Percentiles rank a stretch among this genome's conserved stretches.
Conservation (phyloP, 2,797 vertebrate genomes). For the Eulemur albifrons region DNA sequence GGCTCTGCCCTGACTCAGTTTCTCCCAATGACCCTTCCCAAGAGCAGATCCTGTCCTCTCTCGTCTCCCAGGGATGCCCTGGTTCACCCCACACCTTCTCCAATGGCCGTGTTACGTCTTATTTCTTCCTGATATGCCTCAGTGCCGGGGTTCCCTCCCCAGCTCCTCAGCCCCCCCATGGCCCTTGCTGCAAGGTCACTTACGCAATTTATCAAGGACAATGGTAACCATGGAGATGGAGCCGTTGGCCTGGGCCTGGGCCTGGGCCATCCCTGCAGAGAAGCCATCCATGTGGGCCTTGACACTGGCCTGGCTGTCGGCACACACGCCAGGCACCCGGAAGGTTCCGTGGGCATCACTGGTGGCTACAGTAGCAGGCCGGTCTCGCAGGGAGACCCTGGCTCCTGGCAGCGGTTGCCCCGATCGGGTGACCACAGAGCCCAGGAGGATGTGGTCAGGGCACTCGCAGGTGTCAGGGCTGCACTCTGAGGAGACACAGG, state of each 20-base stretch:
- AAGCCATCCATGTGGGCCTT: conserved; percentile 89
- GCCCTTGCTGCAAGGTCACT: fast-evolving
- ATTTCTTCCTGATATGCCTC: neutral
- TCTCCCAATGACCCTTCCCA: neutral
- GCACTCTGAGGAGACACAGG: conserved; percentile 79
- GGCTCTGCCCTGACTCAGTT: neutral
- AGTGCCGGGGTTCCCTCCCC: neutral
- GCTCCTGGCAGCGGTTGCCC: conserved; percentile 87
- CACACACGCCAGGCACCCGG: conserved; percentile 87
- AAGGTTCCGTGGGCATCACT: conserved; percentile 89
- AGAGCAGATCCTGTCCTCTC: neutral
- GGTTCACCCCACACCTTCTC: neutral
- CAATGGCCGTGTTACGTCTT: neutral
- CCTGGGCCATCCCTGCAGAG: conserved; percentile 77
- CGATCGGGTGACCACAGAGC: conserved; percentile 84
- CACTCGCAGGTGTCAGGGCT: conserved; percentile 85
- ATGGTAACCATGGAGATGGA: conserved; percentile 83
- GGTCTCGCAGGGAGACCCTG: conserved; percentile 83
- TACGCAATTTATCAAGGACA: conserved; percentile 89
- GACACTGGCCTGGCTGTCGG: conserved; percentile 78
- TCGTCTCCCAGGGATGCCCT: neutral
- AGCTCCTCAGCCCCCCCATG: neutral
- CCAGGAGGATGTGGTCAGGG: conserved; percentile 85
- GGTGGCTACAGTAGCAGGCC: conserved; percentile 79
- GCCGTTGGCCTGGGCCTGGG: conserved; percentile 83